Evolutionary conservation across 2,888 invertebrate species (phyloP), one percentile per base, ranked within the genome.

Genomic region (Didymodactylos carnosus): DNA sequence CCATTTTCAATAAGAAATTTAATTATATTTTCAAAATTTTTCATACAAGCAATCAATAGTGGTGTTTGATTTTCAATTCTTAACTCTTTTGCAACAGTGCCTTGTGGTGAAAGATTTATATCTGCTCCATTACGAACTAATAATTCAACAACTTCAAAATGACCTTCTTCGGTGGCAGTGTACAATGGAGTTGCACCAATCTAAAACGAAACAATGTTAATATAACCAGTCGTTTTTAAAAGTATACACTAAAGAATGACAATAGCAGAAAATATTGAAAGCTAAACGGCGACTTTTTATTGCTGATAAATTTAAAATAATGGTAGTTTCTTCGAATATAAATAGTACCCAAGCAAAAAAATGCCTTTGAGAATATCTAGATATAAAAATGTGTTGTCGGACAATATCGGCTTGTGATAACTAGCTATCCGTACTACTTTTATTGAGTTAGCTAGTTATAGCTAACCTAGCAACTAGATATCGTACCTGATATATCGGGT

Each of bases 11-110:
- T 69, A 41, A 72, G 39, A 46, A 72, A n/a, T 39, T 72, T 51
- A 62, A 72, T 72, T 11, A 75, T 75, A 23, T 70, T 16, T 29
- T 72, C 69, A 39, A 73, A 49, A 39, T 75, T 75, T 62, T 70
- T 75, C 27, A 75, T 75, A 40, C 75, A 73, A n/a, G 75, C 75
- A 8, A 75, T 39, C 29, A 75, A 69, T 29, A 75, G n/a, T 35
- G 75, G 72, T 35, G 75, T 70, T 70, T 75, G 75, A 29, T 43
- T 35, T 27, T 72, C 69, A 4, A 75, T 75, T 16, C 73, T 72
- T 23, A 75, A 39, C 39, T 73, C 75, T 23, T 46, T 40, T 16
- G 75, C 72, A 27, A 69, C 51, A 39, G 70, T 43, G 19, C 75
- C 75, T 23, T 62, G 53, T 39, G 72, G 72, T 29, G 23, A 70